These are phyloP conservation scores for Luperina testacea DNA, from an alignment of 2,888 invertebrate genomes.

Conservation along the genomic window DNA sequence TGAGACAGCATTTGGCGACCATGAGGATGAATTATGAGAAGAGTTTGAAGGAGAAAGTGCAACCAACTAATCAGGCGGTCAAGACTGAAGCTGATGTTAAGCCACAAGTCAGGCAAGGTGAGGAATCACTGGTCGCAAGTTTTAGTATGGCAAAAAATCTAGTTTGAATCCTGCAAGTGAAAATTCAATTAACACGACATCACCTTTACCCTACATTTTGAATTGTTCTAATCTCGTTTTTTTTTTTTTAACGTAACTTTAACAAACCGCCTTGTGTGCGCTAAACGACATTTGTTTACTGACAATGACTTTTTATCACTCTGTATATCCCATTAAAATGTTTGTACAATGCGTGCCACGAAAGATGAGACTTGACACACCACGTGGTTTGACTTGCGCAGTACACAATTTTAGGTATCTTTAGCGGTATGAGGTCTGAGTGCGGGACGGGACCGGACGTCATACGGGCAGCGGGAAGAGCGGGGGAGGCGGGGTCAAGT, in stretches of 20 bases:
- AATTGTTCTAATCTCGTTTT: not conserved
- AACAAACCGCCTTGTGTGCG: not conserved
- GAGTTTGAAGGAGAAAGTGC: slow-evolving; percentile 76
- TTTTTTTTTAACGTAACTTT: not conserved
- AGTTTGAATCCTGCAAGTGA: not conserved
- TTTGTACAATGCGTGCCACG: too few species aligned
- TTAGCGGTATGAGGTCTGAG: too few species aligned
- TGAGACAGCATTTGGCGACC: slow-evolving; percentile 80
- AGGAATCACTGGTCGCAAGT: slow-evolving; percentile 16
- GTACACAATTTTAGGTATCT: too few species aligned
- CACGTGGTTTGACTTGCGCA: too few species aligned
- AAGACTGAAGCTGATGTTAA: slow-evolving; percentile 47
- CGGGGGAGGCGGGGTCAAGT: too few species aligned
- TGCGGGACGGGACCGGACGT: too few species aligned
- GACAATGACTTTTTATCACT: too few species aligned
- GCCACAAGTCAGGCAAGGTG: slow-evolving; percentile 61
- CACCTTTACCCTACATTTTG: not conserved
- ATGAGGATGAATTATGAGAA: slow-evolving; percentile 82
- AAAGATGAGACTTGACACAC: too few species aligned
- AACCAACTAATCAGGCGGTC: slow-evolving; percentile 42
- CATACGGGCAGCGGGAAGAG: too few species aligned
- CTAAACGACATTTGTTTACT: not conserved
- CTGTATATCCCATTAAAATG: not conserved
- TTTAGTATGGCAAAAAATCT: not conserved
- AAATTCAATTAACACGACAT: too few species aligned